These are phyloP conservation scores for Triplophysa tibetana DNA, from an alignment of 2,113 vertebrate genomes.

Conservation along the genomic window DNA sequence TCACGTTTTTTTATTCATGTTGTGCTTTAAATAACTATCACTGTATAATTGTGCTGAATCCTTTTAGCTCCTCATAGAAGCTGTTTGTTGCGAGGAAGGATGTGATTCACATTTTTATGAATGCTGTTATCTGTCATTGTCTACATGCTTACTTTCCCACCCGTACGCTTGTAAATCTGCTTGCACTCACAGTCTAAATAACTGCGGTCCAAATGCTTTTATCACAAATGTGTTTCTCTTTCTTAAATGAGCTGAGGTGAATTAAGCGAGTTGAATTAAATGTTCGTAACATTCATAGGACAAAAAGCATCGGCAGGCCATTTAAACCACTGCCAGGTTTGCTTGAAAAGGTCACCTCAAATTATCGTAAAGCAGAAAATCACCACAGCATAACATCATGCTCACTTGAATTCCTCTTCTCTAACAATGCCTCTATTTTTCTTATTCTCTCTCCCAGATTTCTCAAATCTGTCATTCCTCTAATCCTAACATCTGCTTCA, in stretches of 20 bases:
- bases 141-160: no score
- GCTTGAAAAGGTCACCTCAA: neutral
- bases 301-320: neutral
- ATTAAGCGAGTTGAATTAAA: neutral
- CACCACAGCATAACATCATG: constrained; percentile 7
- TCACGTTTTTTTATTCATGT: no score
- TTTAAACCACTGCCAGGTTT: neutral
- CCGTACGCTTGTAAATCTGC: neutral
- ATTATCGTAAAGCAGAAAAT: constrained; percentile 21
- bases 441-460: neutral
- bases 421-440: neutral
- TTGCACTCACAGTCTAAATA: neutral
- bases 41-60: no score
- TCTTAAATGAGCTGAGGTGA: neutral
- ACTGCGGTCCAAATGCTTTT: neutral
- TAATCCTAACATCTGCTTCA: constrained; percentile 47
- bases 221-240: neutral
- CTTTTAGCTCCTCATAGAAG: neutral
- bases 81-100: neutral
- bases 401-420: constrained; percentile 7
- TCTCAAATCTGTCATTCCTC: constrained; percentile 37
- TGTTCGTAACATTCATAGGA: neutral
- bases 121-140: neutral
- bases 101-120: constrained; percentile 1
- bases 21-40: no score